Evolutionary conservation across 2,888 invertebrate genomes (phyloP).

Genomic region (Mamestra brassicae): DNA sequence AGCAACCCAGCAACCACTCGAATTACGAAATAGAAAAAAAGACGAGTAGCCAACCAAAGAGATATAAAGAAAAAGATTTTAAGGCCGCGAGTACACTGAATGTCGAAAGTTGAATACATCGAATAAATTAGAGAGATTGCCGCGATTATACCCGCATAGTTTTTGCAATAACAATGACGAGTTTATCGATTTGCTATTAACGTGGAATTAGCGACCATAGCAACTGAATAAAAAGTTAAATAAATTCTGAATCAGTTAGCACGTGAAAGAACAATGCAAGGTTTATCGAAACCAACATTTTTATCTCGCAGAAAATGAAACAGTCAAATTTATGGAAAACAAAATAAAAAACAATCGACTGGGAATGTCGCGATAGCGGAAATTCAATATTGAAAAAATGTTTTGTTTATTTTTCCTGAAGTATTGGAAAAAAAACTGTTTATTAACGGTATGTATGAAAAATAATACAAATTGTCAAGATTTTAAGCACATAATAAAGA

Average conservation of each 20-base stretch:
- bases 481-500: not conserved
- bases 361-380: not conserved
- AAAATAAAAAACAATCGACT: not conserved
- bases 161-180: constrained; percentile 43
- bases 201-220: constrained; percentile 21
- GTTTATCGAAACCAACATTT: not conserved
- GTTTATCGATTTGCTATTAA: constrained; percentile 50
- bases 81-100: constrained; percentile 48
- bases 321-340: not conserved
- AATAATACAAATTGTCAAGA: not conserved
- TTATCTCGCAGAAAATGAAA: not conserved
- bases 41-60: constrained; percentile 57
- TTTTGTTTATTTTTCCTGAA: not conserved
- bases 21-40: constrained; percentile 54
- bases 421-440: not conserved
- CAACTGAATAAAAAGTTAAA: constrained; percentile 13
- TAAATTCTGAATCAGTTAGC: not conserved
- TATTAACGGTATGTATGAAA: not conserved
- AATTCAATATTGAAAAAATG: not conserved
- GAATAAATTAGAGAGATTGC: constrained; percentile 57
- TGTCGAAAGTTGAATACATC: constrained; percentile 52
- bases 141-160: constrained; percentile 69
- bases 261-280: constrained; percentile 1
- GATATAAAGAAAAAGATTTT: constrained; percentile 43
- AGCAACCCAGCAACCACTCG: constrained; percentile 20